Conservation (phyloP, 2,113 vertebrate species). For the Chionomys nivalis region DNA sequence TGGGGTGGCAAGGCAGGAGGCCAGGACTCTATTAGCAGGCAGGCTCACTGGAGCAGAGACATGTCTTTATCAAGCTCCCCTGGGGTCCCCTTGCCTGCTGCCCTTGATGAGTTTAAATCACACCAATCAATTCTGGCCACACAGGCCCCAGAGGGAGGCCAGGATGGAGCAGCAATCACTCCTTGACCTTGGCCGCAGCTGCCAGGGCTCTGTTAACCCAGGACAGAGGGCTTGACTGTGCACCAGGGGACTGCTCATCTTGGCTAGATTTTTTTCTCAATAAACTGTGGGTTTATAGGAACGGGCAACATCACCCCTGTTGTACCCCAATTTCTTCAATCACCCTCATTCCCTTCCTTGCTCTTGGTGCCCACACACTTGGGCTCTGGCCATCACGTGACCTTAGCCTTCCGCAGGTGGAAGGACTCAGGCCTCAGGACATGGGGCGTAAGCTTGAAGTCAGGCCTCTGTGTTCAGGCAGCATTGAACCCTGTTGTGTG, state of each 20-base stretch:
- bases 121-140: conserved; percentile 10
- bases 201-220: neutral
- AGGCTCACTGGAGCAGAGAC: neutral
- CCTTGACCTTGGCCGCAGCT: neutral
- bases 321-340: neutral
- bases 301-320: neutral
- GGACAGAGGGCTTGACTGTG: neutral
- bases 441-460: neutral
- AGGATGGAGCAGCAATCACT: accelerated
- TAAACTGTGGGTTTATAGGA: neutral
- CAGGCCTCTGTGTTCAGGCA: neutral
- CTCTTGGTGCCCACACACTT: neutral
- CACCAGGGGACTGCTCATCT: neutral
- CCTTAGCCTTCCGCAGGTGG: neutral
- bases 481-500: neutral
- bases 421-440: neutral
- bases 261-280: neutral
- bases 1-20: neutral
- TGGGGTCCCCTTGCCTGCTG: neutral
- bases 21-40: neutral
- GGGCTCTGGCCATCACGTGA: neutral
- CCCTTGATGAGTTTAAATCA: neutral
- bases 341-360: neutral
- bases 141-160: neutral
- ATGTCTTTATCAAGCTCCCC: neutral